phyloP scores from a whole-genome alignment of 1,140 invertebrate genomes.

The Camponotus floridanus region DNA sequence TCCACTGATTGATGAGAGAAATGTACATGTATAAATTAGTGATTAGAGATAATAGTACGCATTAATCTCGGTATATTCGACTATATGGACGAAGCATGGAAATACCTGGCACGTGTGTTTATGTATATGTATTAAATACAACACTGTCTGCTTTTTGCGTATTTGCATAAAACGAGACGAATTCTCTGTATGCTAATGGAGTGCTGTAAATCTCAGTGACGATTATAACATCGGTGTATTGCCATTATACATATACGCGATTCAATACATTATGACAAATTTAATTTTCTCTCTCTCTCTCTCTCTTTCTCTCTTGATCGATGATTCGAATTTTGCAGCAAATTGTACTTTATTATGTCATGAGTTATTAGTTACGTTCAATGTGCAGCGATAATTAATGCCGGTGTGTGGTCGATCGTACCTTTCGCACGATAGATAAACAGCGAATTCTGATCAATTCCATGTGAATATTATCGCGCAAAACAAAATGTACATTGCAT shows the following conservation, averaged over 20 bases:
- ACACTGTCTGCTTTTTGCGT: constrained; percentile 14
- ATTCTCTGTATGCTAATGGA: constrained; percentile 37
- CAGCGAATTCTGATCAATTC: constrained; percentile 38
- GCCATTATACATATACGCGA: background rate
- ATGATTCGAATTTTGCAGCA: constrained; percentile 37
- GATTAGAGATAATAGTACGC: constrained; percentile 20
- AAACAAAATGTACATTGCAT: background rate
- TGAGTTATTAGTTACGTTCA: constrained; percentile 47
- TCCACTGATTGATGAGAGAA: background rate
- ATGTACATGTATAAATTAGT: background rate
- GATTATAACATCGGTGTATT: constrained; percentile 27
- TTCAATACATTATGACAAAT: constrained; percentile 38
- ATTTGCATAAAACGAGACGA: constrained; percentile 51
- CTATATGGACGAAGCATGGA: constrained; percentile 21
- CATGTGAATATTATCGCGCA: background rate
- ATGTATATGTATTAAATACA: constrained; percentile 14
- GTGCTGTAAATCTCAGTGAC: constrained; percentile 36
- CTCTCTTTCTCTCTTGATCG: background rate
- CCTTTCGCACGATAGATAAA: constrained; percentile 5
- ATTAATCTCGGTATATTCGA: constrained; percentile 7
- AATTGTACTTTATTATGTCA: constrained; percentile 53
- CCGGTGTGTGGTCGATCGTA: background rate
- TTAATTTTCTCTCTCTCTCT: constrained; percentile 13
- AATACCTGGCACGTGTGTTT: constrained; percentile 5
- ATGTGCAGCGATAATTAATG: constrained; percentile 18